phyloP scores from a whole-genome alignment of 2,888 invertebrate genomes.

The Stenodema calcarata region DNA sequence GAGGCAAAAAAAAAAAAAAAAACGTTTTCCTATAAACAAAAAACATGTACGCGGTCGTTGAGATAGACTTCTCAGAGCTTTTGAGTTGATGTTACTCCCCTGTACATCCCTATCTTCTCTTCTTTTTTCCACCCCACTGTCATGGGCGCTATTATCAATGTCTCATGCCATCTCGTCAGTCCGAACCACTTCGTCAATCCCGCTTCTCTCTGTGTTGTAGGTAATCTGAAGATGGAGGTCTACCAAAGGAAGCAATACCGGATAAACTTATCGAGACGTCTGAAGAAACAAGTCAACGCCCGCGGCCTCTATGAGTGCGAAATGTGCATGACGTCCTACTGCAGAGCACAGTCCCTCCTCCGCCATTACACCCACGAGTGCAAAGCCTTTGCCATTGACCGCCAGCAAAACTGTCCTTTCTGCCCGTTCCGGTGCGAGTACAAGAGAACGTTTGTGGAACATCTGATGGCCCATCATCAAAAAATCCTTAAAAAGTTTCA shows the following conservation, averaged over 20 bases:
- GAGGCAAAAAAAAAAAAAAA: no score
- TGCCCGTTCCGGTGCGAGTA: constrained; percentile 41
- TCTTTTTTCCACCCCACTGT: no score
- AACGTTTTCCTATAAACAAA: no score
- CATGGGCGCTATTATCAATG: no score
- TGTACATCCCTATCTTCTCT: background rate
- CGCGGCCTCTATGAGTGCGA: constrained; percentile 2
- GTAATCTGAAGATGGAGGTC: background rate
- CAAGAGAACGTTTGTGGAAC: constrained; percentile 49
- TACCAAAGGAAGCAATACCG: background rate
- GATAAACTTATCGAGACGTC: background rate
- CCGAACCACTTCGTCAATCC: no score
- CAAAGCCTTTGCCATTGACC: background rate
- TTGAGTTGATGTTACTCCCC: background rate
- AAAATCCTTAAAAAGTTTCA: background rate
- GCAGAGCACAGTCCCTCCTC: background rate
- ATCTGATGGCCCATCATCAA: constrained; percentile 25
- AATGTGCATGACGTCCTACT: background rate
- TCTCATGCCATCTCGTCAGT: no score
- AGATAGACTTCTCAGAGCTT: background rate
- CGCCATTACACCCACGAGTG: constrained; percentile 28
- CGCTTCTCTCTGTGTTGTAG: background rate
- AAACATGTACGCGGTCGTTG: no score
- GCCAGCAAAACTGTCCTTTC: constrained; percentile 48
- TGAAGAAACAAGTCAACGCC: background rate